Conservation (phyloP, 1,140 invertebrate genomes). For the Dreissena polymorpha region DNA sequence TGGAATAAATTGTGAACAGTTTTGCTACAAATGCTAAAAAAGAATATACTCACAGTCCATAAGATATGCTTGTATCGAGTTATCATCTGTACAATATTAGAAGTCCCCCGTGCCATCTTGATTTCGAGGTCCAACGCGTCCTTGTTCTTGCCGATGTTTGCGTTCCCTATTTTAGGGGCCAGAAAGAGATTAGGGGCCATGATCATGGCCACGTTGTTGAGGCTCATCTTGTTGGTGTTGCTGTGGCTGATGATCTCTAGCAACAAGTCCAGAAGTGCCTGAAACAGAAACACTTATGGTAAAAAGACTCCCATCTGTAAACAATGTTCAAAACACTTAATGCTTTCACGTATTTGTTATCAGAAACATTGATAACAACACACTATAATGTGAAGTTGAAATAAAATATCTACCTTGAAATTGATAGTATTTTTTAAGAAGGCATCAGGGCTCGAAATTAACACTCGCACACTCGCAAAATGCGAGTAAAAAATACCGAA, state of each 20-base stretch:
- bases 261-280: slow-evolving; percentile 88
- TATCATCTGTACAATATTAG: slow-evolving; percentile 89
- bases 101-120: slow-evolving; percentile 90
- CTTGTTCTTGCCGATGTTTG: slow-evolving; percentile 65
- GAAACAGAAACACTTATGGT: slow-evolving; percentile 64
- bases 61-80: slow-evolving; percentile 87
- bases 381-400: too few relatives aligned
- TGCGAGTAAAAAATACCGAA: too few relatives aligned
- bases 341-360: too few relatives aligned
- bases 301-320: too few relatives aligned
- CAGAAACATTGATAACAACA: too few relatives aligned
- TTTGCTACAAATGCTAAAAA: not conserved
- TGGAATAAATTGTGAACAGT: not conserved
- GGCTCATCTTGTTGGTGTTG: too few relatives aligned
- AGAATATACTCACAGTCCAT: slow-evolving; percentile 85
- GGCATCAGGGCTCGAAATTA: too few relatives aligned
- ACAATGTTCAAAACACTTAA: too few relatives aligned
- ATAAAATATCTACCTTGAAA: too few relatives aligned
- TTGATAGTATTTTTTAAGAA: too few relatives aligned
- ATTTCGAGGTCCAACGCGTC: too few relatives aligned
- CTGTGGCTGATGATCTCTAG: slow-evolving; percentile 86
- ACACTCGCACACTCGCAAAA: too few relatives aligned
- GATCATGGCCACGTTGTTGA: slow-evolving; percentile 95
- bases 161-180: slow-evolving; percentile 79
- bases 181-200: slow-evolving; percentile 93